Evolutionary conservation across 2,888 invertebrate species (phyloP), one percentile per base, ranked within the genome.

Genomic region (Pardosa pseudoannulata): DNA sequence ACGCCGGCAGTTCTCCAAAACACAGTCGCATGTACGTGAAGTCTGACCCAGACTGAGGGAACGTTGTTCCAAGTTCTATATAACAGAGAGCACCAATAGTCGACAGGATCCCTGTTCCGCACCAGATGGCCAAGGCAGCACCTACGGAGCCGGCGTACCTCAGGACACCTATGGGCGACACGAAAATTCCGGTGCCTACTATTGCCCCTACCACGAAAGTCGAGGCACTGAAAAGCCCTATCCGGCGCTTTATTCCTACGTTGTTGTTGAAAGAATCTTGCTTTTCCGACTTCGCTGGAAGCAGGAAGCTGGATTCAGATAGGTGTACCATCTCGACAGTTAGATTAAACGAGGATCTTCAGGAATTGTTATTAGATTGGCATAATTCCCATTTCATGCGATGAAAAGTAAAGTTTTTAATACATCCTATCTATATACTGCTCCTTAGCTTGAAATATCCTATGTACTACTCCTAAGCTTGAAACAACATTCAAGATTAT

Each of bases 51-150:
- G 97, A 98, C 91, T 97, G 96, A 3, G 97, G 96, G 90, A 99
- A 95, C 23, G 94, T 93, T 23, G 95, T 95, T 90, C 98, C 98
- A 89, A 98, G 93, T 94, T 99, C 98, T 13, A 98, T 98, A 92
- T 99, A 99, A 92, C 98, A 99, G 27, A 98, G 93, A 0, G 98
- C 98, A 3, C 98, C 98, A 80, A 98, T 94, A 93, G 97, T 95
- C 23, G 97, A 97, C 86, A 98, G 93, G 41, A 96, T 91, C 23
- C 98, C 98, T 13, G 97, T 97, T 67, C 96, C 92, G 23, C 95
- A 93, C 98, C 98, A 98, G 65, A 98, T 95, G 72, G 96, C 94
- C 73, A 98, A 93, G 0, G 97, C 96, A 91, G 96, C 94, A 13
- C 97, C 97, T 85, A 97, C 95, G 36, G 97, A 97, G 7, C 97